Evolutionary conservation across 2,797 vertebrate genomes (phyloP), one percentile per base, ranked within the genome.

Genomic region (Natrix natrix): DNA sequence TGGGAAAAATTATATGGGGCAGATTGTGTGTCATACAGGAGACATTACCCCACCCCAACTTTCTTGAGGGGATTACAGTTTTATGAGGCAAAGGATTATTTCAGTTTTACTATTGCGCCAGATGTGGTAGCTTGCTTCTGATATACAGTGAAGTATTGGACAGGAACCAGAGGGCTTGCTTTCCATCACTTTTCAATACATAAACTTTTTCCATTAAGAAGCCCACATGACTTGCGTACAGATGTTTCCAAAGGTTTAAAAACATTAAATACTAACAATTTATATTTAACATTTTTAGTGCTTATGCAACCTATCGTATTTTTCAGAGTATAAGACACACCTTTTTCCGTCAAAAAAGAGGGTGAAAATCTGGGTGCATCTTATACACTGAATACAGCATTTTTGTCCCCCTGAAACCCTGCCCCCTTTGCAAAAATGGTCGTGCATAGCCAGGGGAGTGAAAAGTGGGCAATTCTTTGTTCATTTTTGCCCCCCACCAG

Each of bases 61-160:
- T 96, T 96, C 89, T 86, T 95, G 69, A 66, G 78, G 59, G n/a
- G 88, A 92, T 94, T 74, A 93, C 1, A n/a, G 92, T 94, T 97
- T 97, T 97, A 94, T 11, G 24, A 96, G 92, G 95, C 94, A 96
- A 95, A 97, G 96, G 97, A 94, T 92, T 94, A 96, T 26, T 32
- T 95, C 96, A 97, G 74, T 92, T 89, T 95, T 97, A 61, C 90
- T 96, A 92, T 93, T 94, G 52, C 87, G 94, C 96, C 95, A 97
- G 95, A 97, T 97, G 96, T 96, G 94, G 89, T 87, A 96, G 88
- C 95, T 97, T 97, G 95, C 93, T 96, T 94, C 93, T 97, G 96
- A 97, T 96, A 97, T 96, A 95, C 94, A 97, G 93, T 96, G 96
- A 97, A 97, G 96, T 96, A 10, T 2, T 97, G 97, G 95, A 94